Evolutionary conservation across 2,888 invertebrate genomes (phyloP).

Genomic region (Capitulum mitella): DNA sequence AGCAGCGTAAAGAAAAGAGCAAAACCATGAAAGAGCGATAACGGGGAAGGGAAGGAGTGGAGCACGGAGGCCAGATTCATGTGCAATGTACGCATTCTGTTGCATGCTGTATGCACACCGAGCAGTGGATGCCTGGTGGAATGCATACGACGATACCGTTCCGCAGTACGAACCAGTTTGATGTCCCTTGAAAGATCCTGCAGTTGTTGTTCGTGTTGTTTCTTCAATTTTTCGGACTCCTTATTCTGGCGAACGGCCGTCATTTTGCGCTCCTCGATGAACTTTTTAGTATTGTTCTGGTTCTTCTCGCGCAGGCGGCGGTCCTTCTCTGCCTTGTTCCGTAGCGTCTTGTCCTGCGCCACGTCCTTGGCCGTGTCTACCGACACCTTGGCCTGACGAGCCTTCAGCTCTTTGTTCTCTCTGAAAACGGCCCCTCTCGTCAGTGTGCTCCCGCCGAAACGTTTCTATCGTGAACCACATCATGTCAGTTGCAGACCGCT

Average conservation of each 20-base stretch:
- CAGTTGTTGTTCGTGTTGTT: slow-evolving; percentile 83
- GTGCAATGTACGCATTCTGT: too few species aligned
- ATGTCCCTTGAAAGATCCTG: slow-evolving; percentile 82
- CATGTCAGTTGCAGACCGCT: too few species aligned
- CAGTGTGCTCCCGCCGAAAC: too few species aligned
- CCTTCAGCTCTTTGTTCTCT: slow-evolving; percentile 92
- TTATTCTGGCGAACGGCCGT: slow-evolving; percentile 82
- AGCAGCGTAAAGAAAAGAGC: too few species aligned
- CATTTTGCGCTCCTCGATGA: slow-evolving; percentile 87
- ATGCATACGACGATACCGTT: too few species aligned
- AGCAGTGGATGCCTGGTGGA: too few species aligned
- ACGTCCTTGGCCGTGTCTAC: slow-evolving; percentile 96
- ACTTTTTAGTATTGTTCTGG: slow-evolving; percentile 94
- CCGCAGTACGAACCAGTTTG: slow-evolving; percentile 58
- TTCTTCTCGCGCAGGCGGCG: slow-evolving; percentile 87
- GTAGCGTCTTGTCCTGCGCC: slow-evolving; percentile 85
- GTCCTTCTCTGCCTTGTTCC: slow-evolving; percentile 95
- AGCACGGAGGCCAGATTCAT: too few species aligned
- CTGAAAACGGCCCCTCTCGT: too few species aligned
- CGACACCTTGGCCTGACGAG: slow-evolving; percentile 88
- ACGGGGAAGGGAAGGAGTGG: neutral
- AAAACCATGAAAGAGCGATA: neutral
- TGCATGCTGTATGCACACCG: too few species aligned
- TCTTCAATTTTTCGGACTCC: slow-evolving; percentile 84
- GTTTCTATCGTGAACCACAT: too few species aligned